These are phyloP conservation scores for Nannoperca obscura DNA, from an alignment of 2,797 vertebrate genomes.

Conservation along the genomic window DNA sequence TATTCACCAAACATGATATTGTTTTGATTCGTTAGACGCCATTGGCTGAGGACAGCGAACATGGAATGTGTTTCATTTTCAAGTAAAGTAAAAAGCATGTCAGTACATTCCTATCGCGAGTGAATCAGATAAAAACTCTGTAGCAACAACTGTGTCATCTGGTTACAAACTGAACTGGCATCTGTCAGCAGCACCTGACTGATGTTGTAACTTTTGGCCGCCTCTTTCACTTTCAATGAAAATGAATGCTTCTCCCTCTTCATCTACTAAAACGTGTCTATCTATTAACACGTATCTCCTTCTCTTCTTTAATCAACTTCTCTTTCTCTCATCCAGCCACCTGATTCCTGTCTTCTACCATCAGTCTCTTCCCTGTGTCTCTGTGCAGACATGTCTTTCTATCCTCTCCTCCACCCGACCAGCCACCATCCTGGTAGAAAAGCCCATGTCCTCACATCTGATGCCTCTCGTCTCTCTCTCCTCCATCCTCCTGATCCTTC, in stretches of 20 bases:
- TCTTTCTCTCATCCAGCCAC: slow-evolving; percentile 26
- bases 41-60: slow-evolving; percentile 13
- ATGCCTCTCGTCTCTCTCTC: slow-evolving; percentile 36
- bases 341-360: slow-evolving; percentile 8
- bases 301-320: slow-evolving; percentile 1
- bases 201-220: slow-evolving; percentile 43
- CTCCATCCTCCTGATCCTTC: slow-evolving; percentile 69
- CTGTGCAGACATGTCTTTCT: slow-evolving; percentile 52
- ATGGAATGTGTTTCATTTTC: slow-evolving; percentile 39
- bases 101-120: slow-evolving; percentile 33
- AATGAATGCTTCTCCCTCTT: slow-evolving; percentile 19
- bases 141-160: slow-evolving; percentile 43
- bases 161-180: slow-evolving; percentile 37
- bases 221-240: slow-evolving; percentile 44
- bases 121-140: slow-evolving; percentile 41
- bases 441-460: slow-evolving; percentile 46
- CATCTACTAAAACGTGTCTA: slow-evolving; percentile 19
- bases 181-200: slow-evolving; percentile 53
- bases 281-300: slow-evolving; percentile 3
- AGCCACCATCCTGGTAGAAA: slow-evolving; percentile 26
- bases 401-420: slow-evolving; percentile 38
- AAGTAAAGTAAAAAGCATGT: slow-evolving; percentile 14
- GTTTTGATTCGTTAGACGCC: slow-evolving; percentile 45
- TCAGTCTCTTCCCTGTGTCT: slow-evolving; percentile 11
- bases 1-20: slow-evolving; percentile 54